A percentile compares a stretch with the other conserved stretches of the same genome.
Conservation (phyloP, 1,140 invertebrate genomes). For the Zaprionus kolodkinae region DNA sequence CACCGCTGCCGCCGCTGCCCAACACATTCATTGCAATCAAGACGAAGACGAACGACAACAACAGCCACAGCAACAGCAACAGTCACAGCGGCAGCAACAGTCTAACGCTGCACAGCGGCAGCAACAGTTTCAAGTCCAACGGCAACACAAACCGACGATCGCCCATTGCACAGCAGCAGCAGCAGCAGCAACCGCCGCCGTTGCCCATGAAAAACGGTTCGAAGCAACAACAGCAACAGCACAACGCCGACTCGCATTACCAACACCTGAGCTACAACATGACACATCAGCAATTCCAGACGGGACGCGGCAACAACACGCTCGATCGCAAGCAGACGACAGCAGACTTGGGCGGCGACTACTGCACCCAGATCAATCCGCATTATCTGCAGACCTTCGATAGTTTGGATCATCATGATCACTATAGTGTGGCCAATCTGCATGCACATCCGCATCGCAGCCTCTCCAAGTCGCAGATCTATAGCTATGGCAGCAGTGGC, state of each 20-base stretch:
- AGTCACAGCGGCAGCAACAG: slow-evolving; percentile 65
- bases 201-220: slow-evolving; percentile 72
- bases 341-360: slow-evolving; percentile 45
- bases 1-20: slow-evolving; percentile 77
- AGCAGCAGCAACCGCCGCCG: slow-evolving; percentile 66
- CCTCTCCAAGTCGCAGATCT: slow-evolving; percentile 80
- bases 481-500: slow-evolving; percentile 76
- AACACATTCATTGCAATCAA: slow-evolving; percentile 80
- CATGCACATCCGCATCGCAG: slow-evolving; percentile 70
- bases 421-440: slow-evolving; percentile 74
- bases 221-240: slow-evolving; percentile 48
- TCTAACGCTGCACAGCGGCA: slow-evolving; percentile 65
- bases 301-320: slow-evolving; percentile 61
- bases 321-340: slow-evolving; percentile 67
- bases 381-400: slow-evolving; percentile 82
- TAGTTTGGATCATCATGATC: slow-evolving; percentile 72
- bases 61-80: slow-evolving; percentile 56
- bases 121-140: slow-evolving; percentile 72
- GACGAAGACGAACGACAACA: slow-evolving; percentile 62
- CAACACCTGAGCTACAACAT: slow-evolving; percentile 74
- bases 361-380: slow-evolving; percentile 79
- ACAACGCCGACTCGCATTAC: slow-evolving; percentile 65
- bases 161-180: slow-evolving; percentile 48
- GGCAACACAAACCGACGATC: slow-evolving; percentile 62
- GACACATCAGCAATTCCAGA: slow-evolving; percentile 45